A percentile compares a stretch with the other conserved stretches of the same genome.
Evolutionary conservation across 2,888 invertebrate genomes (phyloP).

Genomic region (Trachelus tabidus): DNA sequence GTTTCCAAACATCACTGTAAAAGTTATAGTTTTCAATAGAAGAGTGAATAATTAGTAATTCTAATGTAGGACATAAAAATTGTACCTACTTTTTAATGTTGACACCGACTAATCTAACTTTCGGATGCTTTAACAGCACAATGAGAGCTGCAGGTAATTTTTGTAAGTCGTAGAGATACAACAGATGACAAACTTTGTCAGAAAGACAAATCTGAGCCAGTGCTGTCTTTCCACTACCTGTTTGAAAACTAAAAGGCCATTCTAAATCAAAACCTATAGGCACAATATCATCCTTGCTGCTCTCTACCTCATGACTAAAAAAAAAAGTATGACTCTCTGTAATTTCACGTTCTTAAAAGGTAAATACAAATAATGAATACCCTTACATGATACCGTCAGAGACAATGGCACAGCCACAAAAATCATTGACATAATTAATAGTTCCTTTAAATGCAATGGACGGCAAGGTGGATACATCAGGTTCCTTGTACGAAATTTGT

Average conservation of each 20-base stretch:
- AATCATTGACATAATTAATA: constrained; percentile 50
- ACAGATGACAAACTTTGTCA: constrained; percentile 68
- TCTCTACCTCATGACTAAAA: constrained; percentile 60
- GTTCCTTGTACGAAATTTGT: constrained; percentile 26
- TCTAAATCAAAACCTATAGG: constrained; percentile 76
- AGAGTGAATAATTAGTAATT: not conserved
- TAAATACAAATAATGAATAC: constrained; percentile 9
- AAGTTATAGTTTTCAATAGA: constrained; percentile 17
- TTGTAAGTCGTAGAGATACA: constrained; percentile 70
- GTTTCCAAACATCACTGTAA: constrained; percentile 73
- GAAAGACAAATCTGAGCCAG: constrained; percentile 74
- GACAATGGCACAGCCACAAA: constrained; percentile 50
- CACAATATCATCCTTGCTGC: constrained; percentile 55
- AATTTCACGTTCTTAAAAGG: constrained; percentile 13
- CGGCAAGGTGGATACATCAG: constrained; percentile 32
- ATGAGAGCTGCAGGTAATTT: constrained; percentile 71
- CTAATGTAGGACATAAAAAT: constrained; percentile 5
- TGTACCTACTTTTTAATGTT: constrained; percentile 72
- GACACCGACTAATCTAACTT: constrained; percentile 72
- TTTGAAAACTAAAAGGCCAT: constrained; percentile 74
- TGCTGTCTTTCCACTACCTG: constrained; percentile 72
- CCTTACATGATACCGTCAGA: constrained; percentile 58
- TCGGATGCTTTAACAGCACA: constrained; percentile 70
- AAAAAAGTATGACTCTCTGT: constrained; percentile 24
- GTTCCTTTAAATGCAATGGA: constrained; percentile 47